A percentile compares a stretch with the other conserved stretches of the same genome.
These are phyloP conservation scores for Drosophila affinis DNA, from an alignment of 2,888 invertebrate species.

Conservation along the genomic window DNA sequence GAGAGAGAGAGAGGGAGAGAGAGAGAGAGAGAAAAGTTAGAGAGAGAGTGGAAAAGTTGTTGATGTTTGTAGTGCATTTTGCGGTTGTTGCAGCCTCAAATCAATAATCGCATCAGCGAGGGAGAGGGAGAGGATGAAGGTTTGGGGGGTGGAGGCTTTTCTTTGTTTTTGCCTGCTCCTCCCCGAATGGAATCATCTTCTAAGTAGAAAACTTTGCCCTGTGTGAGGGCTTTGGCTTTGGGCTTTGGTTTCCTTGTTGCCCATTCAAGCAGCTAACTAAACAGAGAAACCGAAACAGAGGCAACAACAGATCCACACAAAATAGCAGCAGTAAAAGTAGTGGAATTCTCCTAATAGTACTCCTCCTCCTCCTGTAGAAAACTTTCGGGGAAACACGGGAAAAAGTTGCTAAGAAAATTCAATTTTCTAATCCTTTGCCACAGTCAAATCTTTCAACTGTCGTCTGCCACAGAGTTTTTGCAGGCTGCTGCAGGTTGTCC, in stretches of 20 bases:
- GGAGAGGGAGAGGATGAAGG: neutral
- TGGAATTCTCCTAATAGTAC: conserved; percentile 5
- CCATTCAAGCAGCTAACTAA: conserved; percentile 64
- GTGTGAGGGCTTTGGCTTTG: neutral
- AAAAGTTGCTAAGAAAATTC: conserved; percentile 52
- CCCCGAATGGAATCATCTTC: conserved; percentile 46
- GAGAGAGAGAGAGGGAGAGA: conserved; percentile 48
- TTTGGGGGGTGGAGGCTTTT: neutral
- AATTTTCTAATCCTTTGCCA: conserved; percentile 62
- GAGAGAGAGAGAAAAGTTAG: conserved; percentile 28
- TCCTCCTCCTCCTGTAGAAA: too few relatives aligned
- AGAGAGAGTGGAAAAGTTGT: conserved; percentile 17
- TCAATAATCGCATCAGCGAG: conserved; percentile 72
- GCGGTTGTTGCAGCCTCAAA: conserved; percentile 58
- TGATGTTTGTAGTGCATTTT: conserved; percentile 70
- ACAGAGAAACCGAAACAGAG: conserved; percentile 42
- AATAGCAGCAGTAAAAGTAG: neutral
- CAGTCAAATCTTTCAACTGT: conserved; percentile 47
- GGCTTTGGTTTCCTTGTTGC: conserved; percentile 24
- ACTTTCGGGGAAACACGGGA: too few relatives aligned
- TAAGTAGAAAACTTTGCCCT: conserved; percentile 68
- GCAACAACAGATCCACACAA: neutral
- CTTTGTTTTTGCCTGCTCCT: conserved; percentile 10
- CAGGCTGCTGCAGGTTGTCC: conserved; percentile 28
- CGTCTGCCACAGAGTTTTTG: conserved; percentile 28